Conservation (phyloP, 1,140 invertebrate genomes). For the Aporrectodea caliginosa region DNA sequence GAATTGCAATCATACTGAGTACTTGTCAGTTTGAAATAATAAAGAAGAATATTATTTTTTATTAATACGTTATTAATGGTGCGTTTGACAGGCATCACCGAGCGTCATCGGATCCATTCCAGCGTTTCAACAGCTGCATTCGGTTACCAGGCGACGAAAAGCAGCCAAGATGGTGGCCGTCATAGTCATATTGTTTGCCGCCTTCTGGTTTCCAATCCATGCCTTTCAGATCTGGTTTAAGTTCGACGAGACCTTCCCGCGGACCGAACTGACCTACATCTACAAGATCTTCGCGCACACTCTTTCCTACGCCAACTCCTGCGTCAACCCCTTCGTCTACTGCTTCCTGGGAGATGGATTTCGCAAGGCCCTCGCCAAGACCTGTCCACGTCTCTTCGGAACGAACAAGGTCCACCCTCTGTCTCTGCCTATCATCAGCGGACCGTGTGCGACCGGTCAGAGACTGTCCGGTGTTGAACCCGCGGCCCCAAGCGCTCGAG, state of each 20-base stretch:
- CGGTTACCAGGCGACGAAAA: slow-evolving; percentile 11
- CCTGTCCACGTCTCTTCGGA: neutral
- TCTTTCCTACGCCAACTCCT: slow-evolving; percentile 27
- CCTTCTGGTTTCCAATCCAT: slow-evolving; percentile 30
- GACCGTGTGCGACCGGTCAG: neutral
- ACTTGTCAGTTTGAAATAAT: no score
- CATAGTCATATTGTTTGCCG: slow-evolving; percentile 24
- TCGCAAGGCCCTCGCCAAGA: slow-evolving; percentile 14
- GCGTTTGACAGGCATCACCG: neutral
- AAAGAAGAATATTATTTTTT: no score
- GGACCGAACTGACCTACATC: slow-evolving; percentile 29
- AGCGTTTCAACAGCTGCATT: neutral
- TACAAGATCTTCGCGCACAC: slow-evolving; percentile 28
- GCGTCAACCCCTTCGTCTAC: slow-evolving; percentile 31
- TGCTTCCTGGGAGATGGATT: slow-evolving; percentile 30
- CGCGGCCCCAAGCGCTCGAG: no score
- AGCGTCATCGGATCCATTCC: neutral
- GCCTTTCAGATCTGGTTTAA: slow-evolving; percentile 31
- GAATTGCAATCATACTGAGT: no score
- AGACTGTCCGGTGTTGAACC: neutral
- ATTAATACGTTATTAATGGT: no score
- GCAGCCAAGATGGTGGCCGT: slow-evolving; percentile 30
- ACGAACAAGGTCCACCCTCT: neutral
- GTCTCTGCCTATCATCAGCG: neutral
- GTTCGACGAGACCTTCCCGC: slow-evolving; percentile 28